Evolutionary conservation across 1,140 invertebrate species (phyloP).

Genomic region (Papilio glaucus): DNA sequence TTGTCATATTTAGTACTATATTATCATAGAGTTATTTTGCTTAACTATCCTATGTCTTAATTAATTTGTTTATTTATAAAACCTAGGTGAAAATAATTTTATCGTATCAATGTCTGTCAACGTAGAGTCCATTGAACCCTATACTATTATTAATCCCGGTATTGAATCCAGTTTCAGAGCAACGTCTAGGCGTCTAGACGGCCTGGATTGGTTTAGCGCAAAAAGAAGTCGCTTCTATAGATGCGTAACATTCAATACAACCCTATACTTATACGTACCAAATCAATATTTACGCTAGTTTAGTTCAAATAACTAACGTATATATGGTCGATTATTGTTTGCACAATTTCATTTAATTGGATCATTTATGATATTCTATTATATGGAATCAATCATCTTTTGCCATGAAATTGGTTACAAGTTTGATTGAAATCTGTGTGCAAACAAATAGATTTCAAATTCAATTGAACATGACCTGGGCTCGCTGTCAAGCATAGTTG

Average conservation of each 20-base stretch:
- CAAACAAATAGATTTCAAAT: no score
- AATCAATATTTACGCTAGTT: background rate
- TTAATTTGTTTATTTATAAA: background rate
- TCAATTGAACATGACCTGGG: no score
- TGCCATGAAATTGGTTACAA: background rate
- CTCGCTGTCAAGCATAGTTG: no score
- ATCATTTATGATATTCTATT: background rate
- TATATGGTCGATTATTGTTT: background rate
- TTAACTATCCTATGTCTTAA: no score
- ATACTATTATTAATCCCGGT: conserved; percentile 70
- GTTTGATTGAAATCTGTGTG: background rate
- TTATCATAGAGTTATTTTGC: no score
- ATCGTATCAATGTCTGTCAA: conserved; percentile 45
- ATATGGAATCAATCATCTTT: background rate
- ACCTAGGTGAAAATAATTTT: background rate
- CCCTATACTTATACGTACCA: background rate
- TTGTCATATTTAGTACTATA: no score
- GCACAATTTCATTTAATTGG: background rate
- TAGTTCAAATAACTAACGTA: background rate
- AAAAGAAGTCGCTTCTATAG: conserved; percentile 41
- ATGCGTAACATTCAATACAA: conserved; percentile 23
- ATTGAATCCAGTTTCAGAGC: conserved; percentile 67
- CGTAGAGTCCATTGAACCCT: conserved; percentile 58
- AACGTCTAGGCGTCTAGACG: conserved; percentile 70
- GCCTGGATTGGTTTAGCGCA: conserved; percentile 43